Evolutionary conservation across 1,140 invertebrate species (phyloP).

Genomic region (Solen grandis): DNA sequence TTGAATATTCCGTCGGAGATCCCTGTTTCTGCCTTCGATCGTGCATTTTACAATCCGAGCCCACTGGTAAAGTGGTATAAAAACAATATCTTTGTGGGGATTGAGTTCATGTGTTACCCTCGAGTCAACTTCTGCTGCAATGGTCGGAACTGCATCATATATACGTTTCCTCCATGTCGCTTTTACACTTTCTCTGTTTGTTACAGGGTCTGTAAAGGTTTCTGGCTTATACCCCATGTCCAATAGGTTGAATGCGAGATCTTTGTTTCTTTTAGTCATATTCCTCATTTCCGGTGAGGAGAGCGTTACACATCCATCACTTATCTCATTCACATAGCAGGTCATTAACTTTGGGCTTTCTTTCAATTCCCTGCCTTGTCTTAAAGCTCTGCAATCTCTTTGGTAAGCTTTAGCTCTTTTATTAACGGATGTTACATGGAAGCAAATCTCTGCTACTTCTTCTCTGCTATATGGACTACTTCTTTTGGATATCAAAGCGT

Average conservation of each 20-base stretch:
- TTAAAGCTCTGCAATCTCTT: constrained; percentile 47
- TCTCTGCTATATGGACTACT: constrained; percentile 54
- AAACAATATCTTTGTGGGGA: constrained; percentile 20
- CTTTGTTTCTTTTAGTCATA: constrained; percentile 29
- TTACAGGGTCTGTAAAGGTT: constrained; percentile 32
- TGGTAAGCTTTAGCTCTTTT: constrained; percentile 58
- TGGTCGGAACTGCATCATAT: too few relatives aligned
- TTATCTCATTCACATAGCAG: constrained; percentile 51
- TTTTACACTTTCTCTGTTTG: constrained; percentile 21
- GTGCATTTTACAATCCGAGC: constrained; percentile 14
- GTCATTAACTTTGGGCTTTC: constrained; percentile 46
- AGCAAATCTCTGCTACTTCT: constrained; percentile 63
- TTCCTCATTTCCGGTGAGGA: constrained; percentile 51
- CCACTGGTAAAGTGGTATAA: constrained; percentile 40
- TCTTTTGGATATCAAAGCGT: constrained; percentile 84
- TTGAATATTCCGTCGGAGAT: constrained; percentile 21
- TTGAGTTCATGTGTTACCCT: constrained; percentile 25
- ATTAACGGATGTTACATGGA: constrained; percentile 54
- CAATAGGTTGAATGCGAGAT: constrained; percentile 60
- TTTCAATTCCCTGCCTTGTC: constrained; percentile 44
- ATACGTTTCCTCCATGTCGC: constrained; percentile 41
- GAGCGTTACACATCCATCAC: constrained; percentile 48
- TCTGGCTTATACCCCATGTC: constrained; percentile 57
- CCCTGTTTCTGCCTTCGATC: constrained; percentile 14
- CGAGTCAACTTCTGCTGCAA: too few relatives aligned